These are phyloP conservation scores for Caenorhabditis brenneri DNA, from an alignment of 1,140 invertebrate genomes.

Conservation along the genomic window DNA sequence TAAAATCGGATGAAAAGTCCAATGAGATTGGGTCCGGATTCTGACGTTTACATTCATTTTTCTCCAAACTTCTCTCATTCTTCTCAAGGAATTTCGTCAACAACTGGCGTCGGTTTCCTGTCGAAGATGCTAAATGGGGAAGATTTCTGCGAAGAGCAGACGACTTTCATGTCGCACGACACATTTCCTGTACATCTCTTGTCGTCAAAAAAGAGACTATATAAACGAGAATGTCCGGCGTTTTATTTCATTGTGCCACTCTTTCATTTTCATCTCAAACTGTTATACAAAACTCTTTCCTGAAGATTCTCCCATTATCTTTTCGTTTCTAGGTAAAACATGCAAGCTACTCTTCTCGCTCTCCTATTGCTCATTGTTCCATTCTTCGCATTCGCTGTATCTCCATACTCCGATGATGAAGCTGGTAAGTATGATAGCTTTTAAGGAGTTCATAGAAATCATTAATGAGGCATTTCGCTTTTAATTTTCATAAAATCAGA, in stretches of 20 bases:
- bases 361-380: slow-evolving; percentile 16
- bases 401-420: slow-evolving; percentile 7
- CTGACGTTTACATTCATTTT: not conserved
- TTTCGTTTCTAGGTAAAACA: not conserved
- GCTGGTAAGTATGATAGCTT: not conserved
- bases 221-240: not conserved
- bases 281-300: too few relatives aligned
- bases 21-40: not conserved
- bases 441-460: too few relatives aligned
- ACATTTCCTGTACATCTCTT: slow-evolving; percentile 6
- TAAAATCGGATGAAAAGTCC: not conserved
- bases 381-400: not conserved
- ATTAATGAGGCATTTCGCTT: too few relatives aligned
- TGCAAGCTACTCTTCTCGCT: slow-evolving; percentile 20
- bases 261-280: not conserved
- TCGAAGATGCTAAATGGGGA: slow-evolving; percentile 28
- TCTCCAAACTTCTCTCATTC: not conserved
- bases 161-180: slow-evolving; percentile 18
- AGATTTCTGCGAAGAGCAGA: not conserved
- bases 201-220: slow-evolving; percentile 18
- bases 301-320: too few relatives aligned
- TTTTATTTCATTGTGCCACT: not conserved
- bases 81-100: not conserved
- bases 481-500: too few relatives aligned
- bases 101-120: slow-evolving; percentile 21